Base-by-base conservation (phyloP, 2,113 vertebrate genomes). In the Phoxinus phoxinus region DNA sequence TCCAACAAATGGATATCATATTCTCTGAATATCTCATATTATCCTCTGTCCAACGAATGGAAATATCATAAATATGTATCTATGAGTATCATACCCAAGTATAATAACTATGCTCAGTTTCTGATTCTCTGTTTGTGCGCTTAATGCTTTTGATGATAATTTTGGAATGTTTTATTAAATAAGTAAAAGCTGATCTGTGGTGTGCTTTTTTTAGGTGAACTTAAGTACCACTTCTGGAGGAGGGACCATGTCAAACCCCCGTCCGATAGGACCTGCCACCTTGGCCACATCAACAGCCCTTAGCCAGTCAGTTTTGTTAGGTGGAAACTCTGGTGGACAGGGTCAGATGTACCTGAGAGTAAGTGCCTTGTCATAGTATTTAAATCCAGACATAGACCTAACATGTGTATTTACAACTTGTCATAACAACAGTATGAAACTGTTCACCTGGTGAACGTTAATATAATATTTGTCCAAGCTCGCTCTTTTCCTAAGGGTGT, bases 321-420 rank as follows among this genome's bases (percentile, higher is more conserved):
- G 97, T 30, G 97, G 96, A 61, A 95, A 96, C 89, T 91, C 93
- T 87, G 93, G 91, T 91, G 97, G 63, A 93, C 97, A 98, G 90
- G 97, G 97, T 35, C 97, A 99, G 94, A 99, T 99, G 97, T 99
- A 97, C 89, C 95, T 99, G 46, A 95, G 98, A 94, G 98, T 99
- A 94, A 91, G 92, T 90, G 71, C 46, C 32, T 30, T 65, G n/a
- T 67, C 41, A 51, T 21, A 48, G 15, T 65, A 25, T 59, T 30
- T 81, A 30, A 81, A 81, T 65, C 59, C 23, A 73, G 41, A 46
- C 71, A 41, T 15, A 44, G 23, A 73, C 41, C 71, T 46, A 25
- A 25, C 25, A 46, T 15, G 25, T 25, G 2, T 23, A 41, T 37
- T 71, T 71, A 71, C 3, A 35, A 8, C 67, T 23, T 69, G 65